A percentile compares a stretch with the other conserved stretches of the same genome.
Evolutionary conservation across 2,113 vertebrate species (phyloP).

Genomic region (Dicentrarchus labrax): DNA sequence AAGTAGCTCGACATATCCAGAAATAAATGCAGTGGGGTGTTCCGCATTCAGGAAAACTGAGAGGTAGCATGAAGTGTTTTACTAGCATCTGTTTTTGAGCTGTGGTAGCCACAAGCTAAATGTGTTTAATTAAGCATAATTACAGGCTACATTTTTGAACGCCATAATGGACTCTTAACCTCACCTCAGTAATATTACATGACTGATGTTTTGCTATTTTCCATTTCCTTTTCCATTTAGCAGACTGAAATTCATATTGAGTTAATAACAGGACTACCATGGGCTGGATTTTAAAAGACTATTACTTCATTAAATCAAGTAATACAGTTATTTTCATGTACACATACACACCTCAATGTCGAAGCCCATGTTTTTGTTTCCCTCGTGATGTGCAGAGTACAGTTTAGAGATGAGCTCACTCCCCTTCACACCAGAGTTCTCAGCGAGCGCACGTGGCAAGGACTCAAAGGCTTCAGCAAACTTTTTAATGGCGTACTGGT

Average conservation of each 20-base stretch:
- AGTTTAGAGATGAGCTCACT: conserved; percentile 97
- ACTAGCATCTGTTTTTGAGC: too few species aligned
- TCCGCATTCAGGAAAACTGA: neutral
- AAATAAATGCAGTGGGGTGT: neutral
- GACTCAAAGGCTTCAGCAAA: conserved; percentile 96
- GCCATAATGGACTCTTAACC: neutral
- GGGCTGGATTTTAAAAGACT: neutral
- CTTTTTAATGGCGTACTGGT: conserved; percentile 98
- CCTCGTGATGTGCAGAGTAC: conserved; percentile 95
- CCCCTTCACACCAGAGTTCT: conserved; percentile 95
- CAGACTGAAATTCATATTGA: neutral
- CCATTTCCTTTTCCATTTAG: neutral
- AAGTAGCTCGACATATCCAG: neutral
- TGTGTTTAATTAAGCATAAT: neutral
- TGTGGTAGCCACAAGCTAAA: neutral
- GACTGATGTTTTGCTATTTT: neutral
- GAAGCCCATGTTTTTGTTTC: conserved; percentile 94
- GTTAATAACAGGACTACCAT: neutral
- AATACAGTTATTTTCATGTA: neutral
- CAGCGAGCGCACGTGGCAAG: conserved; percentile 93
- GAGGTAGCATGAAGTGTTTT: neutral
- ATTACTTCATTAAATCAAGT: neutral
- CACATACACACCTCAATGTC: conserved; percentile 92
- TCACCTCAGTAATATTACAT: neutral
- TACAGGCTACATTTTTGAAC: neutral